phyloP scores from a whole-genome alignment of 2,888 invertebrate genomes.

The Mylabris sibirica region DNA sequence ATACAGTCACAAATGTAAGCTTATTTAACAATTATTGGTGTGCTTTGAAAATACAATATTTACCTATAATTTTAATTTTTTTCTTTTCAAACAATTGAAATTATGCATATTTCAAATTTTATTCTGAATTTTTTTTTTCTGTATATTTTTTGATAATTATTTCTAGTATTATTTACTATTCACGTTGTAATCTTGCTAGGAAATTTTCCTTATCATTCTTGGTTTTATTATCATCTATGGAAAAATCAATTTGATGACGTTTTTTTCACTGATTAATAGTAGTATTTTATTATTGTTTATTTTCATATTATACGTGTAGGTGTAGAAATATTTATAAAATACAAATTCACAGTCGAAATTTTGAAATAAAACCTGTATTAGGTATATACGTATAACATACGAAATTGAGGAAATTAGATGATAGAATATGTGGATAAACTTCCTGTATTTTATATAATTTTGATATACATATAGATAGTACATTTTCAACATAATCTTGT shows the following conservation, averaged over 20 bases:
- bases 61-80: neutral
- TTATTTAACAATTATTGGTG: neutral
- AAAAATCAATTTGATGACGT: neutral
- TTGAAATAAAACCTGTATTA: neutral
- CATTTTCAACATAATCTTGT: neutral
- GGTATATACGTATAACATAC: neutral
- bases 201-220: neutral
- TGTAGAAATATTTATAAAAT: neutral
- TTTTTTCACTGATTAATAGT: neutral
- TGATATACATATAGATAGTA: neutral
- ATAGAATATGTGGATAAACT: neutral
- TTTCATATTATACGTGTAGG: neutral
- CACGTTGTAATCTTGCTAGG: neutral
- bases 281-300: neutral
- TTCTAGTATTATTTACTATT: neutral
- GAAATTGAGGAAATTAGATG: neutral
- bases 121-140: no score
- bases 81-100: neutral
- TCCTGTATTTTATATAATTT: conserved; percentile 1
- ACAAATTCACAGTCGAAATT: neutral
- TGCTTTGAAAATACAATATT: neutral
- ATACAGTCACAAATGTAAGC: no score
- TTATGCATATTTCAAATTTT: neutral
- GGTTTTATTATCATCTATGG: neutral
- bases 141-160: neutral